Percentiles rank a stretch among this genome's conserved stretches.
These are phyloP conservation scores for Eupeodes latifasciatus DNA, from an alignment of 2,888 invertebrate genomes.

Conservation along the genomic window DNA sequence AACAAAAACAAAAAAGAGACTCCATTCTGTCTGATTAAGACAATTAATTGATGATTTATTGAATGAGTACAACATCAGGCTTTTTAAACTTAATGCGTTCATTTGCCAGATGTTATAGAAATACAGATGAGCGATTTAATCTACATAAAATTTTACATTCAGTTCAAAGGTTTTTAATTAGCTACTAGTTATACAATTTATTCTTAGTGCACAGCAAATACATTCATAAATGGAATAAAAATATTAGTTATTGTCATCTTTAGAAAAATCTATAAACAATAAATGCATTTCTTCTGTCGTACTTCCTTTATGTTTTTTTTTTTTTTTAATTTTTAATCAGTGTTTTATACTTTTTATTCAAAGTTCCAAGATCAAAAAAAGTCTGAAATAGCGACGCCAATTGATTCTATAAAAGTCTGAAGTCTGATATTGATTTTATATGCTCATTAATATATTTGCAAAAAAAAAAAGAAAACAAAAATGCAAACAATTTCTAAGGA, in stretches of 20 bases:
- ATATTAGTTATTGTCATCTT: background rate
- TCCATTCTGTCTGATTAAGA: conserved; percentile 21
- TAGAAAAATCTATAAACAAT: conserved; percentile 8
- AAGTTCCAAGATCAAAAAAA: background rate
- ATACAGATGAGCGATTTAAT: background rate
- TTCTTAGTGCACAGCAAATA: background rate
- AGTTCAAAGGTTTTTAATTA: conserved; percentile 14
- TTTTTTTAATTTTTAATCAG: background rate
- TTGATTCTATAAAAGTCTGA: background rate
- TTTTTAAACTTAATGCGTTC: conserved; percentile 8
- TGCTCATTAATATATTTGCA: background rate
- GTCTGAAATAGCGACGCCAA: background rate
- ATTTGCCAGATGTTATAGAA: conserved; percentile 20
- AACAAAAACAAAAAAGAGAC: conserved; percentile 7
- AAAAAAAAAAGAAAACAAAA: too few species aligned
- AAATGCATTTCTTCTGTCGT: conserved; percentile 1
- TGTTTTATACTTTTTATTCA: background rate
- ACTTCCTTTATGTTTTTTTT: background rate
- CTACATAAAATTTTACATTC: conserved; percentile 1
- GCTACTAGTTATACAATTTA: background rate
- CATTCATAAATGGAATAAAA: background rate
- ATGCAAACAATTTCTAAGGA: background rate
- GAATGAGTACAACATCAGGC: conserved; percentile 10
- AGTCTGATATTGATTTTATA: background rate
- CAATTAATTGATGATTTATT: conserved; percentile 6